Evolutionary conservation across 2,113 vertebrate species (phyloP).

Genomic region (Percopsis transmontana): DNA sequence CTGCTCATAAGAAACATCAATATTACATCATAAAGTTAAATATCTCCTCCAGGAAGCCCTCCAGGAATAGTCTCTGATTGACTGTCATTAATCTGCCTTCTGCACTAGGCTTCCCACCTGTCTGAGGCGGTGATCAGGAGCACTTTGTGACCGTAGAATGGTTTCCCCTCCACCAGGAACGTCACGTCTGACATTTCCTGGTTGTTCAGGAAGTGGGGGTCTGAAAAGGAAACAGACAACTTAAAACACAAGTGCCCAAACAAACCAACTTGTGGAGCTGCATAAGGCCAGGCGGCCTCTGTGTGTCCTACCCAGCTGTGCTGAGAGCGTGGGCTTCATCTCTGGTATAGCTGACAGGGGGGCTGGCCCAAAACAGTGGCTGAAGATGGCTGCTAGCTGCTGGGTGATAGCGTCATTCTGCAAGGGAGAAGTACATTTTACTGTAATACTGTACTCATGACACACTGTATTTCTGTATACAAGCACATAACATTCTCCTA

Average conservation of each 20-base stretch:
- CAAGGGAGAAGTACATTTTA: slow-evolving; percentile 6
- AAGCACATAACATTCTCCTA: too few relatives aligned
- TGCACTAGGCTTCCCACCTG: slow-evolving; percentile 86
- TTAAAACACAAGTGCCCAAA: not conserved
- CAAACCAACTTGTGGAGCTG: not conserved
- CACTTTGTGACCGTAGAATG: slow-evolving; percentile 96
- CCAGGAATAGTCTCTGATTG: too few relatives aligned
- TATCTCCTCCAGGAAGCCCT: not conserved
- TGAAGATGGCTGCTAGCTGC: slow-evolving; percentile 89
- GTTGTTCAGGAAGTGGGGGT: slow-evolving; percentile 97
- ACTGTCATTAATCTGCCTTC: too few relatives aligned
- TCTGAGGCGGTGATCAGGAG: slow-evolving; percentile 95
- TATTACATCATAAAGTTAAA: not conserved
- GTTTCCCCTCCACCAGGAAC: slow-evolving; percentile 92
- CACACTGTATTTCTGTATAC: not conserved
- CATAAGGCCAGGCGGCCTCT: not conserved
- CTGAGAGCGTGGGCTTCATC: slow-evolving; percentile 84
- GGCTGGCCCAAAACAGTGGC: slow-evolving; percentile 89
- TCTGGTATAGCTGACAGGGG: slow-evolving; percentile 88
- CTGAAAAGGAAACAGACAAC: slow-evolving; percentile 62
- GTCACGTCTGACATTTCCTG: slow-evolving; percentile 97
- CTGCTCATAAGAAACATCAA: slow-evolving; percentile 66
- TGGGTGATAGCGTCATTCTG: slow-evolving; percentile 91
- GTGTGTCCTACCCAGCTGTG: slow-evolving; percentile 85
- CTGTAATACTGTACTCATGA: slow-evolving; percentile 1